phyloP scores from a whole-genome alignment of 2,888 invertebrate species.

The Sarcophaga caerulescens region DNA sequence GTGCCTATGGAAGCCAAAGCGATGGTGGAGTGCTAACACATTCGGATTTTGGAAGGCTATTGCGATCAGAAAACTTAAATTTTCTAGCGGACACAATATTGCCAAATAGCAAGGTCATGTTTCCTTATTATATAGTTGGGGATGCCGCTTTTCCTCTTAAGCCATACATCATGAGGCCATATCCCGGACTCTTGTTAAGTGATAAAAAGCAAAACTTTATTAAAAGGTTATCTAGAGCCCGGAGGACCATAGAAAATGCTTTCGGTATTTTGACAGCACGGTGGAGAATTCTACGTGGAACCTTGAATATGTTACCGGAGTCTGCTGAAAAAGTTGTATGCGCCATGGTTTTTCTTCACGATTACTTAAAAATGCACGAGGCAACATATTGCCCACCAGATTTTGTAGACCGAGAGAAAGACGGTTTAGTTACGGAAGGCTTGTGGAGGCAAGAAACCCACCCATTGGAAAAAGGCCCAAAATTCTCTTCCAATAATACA shows the following conservation, averaged over 20 bases:
- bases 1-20: not conserved
- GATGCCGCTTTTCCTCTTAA: constrained; percentile 14
- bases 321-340: no score
- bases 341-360: no score
- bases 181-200: constrained; percentile 10
- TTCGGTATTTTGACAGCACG: no score
- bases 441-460: no score
- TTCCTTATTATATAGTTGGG: constrained; percentile 9
- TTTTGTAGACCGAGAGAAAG: no score
- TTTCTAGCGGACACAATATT: not conserved
- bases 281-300: no score
- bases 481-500: constrained; percentile 8
- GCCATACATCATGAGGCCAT: constrained; percentile 2
- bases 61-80: constrained; percentile 5
- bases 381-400: no score
- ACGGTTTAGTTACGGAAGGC: no score
- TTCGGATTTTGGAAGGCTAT: constrained; percentile 6
- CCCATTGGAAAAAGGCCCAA: constrained; percentile 4
- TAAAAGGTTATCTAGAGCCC: not conserved
- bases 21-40: not conserved
- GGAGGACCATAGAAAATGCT: no score
- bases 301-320: not conserved
- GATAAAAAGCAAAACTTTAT: constrained; percentile 6
- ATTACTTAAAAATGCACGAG: no score
- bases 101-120: not conserved